Evolutionary conservation across 2,888 invertebrate species (phyloP), one percentile per base, ranked within the genome.

Genomic region (Tyria jacobaeae): DNA sequence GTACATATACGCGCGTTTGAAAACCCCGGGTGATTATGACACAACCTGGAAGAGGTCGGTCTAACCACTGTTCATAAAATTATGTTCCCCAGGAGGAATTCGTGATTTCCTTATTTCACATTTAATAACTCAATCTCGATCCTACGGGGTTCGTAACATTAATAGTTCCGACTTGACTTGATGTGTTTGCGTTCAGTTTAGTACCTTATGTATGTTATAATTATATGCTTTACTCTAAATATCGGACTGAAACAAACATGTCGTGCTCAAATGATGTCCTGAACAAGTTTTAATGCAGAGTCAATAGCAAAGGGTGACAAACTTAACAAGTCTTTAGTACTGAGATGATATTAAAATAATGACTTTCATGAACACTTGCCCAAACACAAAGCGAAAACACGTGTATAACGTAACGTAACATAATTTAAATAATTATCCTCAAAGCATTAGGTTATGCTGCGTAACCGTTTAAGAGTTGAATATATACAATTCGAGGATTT

Each of bases 211-310:
- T 50, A 50, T 50, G 3, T 17, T 44, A 21, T 31, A 5, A 17
- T 21, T 34, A 51, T 34, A 12, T 21, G 14, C 41, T 34, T 17
- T 51, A 10, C 6, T 51, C 50, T 51, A 51, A 51, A 2, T 14
- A 51, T 17, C 21, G 12, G 34, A 6, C 34, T 34, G 34, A 51
- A 21, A 51, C 50, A 21, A 51, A 51, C 14, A 51, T 34, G 50
- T 31, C 17, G 34, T 51, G 21, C 21, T 10, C 14, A 4, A 34
- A 34, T 51, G 21, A 34, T 44, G 41, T 44, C 41, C 41, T 44
- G 41, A 21, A 44, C 17, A 51, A 21, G 34, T 10, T 34, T 21
- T 34, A 34, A 3, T 17, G 31, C 17, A 44, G 24, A 24, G 14
- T 21, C 12, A 44, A 21, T 44, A 21, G 2, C 21, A 41, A 9